Base-by-base conservation (phyloP, 2,888 invertebrate species). In the Chrysotoxum bicinctum region DNA sequence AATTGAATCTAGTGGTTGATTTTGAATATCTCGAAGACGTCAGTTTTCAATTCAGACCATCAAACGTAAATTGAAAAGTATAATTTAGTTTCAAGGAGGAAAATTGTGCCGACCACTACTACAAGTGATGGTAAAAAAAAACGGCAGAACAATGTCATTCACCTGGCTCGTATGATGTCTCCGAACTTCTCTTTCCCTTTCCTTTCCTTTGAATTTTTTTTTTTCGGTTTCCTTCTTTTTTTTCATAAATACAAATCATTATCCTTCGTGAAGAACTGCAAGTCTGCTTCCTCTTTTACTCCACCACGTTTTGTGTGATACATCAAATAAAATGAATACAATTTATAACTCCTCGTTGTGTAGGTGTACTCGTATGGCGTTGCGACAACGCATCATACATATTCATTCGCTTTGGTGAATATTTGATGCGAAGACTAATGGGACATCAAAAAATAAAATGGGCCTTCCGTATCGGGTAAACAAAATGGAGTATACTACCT, bases 361-460 rank as follows among this genome's bases (percentile, higher is more conserved):
- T 45, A 19, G 21, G 19, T 50, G 23, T n/a, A 54, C 21, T 6
- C 23, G 23, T 54, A 54, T 54, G 30, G 30, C 30, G 26, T 16
- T 68, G 58, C 50, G 66, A 79, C 58, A 73, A 68, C 73, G 60
- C 66, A 52, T 66, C 32, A 64, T 40, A 45, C 70, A 66, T 78
- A 54, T 54, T 54, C 30, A 54, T 54, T 64, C 21, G 72, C 64
- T 35, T 45, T 66, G 66, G 50, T 79, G 40, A 79, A 79, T 73
- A 48, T 73, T 79, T 79, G 50, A 79, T 79, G 68, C 35, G 30
- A 54, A 54, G 40, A 56, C 79, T 73, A 73, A 79, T 79, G 66
- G 79, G 73, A 68, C 73, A 73, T 79, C 48, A 79, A 73, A 66
- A 26, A 66, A 60, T 54, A 66, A 72, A 73, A 79, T 54, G 54